Evolutionary conservation across 64 coral and sea anemone genomes (phyloP), one percentile per base, ranked within the genome.

Genomic region (Actinia tenebrosa): DNA sequence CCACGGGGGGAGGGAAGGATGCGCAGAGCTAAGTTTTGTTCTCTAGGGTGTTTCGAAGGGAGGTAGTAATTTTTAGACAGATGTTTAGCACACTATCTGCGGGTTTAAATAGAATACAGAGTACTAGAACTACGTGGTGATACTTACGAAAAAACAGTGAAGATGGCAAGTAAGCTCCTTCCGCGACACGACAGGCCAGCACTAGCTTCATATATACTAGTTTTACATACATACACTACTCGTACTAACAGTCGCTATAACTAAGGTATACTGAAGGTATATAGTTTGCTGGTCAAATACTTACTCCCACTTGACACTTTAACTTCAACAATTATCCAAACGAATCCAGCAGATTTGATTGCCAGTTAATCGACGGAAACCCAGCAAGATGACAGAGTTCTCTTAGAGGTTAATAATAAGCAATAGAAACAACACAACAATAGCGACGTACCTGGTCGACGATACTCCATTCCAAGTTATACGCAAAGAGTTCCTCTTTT

Each of bases 401-500:
- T 75, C 42, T 75, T 75, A 72, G 37, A 72, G 9, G 11, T 72
- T 72, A 75, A 75, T 10, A 75, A 30, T 75, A 42, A 42, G 26
- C 27, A n/a, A 66, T 42, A 75, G 15, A 13, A 27, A 75, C 26
- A 14, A 75, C 69, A 14, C 13, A 10, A 14, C 13, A 10, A 75
- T 15, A 75, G 7, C 26, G 13, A 87, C 92, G 43, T 90, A 98
- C 96, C 93, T 98, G 96, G 45, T 98, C 96, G n/a, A 98, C 93
- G 44, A 87, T 91, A 47, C 53, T 92, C 96, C 96, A 98, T 20
- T 98, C 96, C 87, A 98, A 88, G 84, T 82, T 91, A 92, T 98
- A 98, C 89, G 96, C 88, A 95, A 98, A 98, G 14, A 98, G 90
- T 89, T 98, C 96, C 83, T 98, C 92, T 78, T 98, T 98, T 89